Percentiles rank a stretch among this genome's conserved stretches.
These are phyloP conservation scores for Pteropus rufus DNA, from an alignment of 2,797 vertebrate species.

Conservation along the genomic window DNA sequence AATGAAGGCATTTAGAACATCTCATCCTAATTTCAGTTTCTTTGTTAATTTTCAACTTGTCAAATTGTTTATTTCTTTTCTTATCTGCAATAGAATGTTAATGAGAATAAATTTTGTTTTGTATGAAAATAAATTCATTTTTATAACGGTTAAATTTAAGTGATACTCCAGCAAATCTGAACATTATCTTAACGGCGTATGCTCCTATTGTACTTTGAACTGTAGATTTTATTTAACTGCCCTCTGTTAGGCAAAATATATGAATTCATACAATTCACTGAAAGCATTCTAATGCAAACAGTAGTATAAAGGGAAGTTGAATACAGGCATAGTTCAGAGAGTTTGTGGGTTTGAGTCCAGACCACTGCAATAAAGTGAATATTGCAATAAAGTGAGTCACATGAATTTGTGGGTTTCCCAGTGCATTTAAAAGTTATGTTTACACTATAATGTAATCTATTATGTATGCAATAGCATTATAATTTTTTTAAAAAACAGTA, in stretches of 20 bases:
- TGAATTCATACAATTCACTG: not conserved
- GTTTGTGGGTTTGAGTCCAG: not conserved
- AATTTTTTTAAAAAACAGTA: not conserved
- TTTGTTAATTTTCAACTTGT: slow-evolving; percentile 40
- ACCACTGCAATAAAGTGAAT: not conserved
- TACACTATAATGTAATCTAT: not conserved
- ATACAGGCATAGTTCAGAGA: not conserved
- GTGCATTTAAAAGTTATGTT: not conserved
- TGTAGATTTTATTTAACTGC: not conserved
- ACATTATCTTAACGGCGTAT: not conserved
- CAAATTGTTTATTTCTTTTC: slow-evolving; percentile 18
- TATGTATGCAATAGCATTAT: not conserved
- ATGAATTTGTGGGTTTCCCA: not conserved
- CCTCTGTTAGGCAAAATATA: not conserved
- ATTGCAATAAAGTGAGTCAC: not conserved
- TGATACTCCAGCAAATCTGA: not conserved
- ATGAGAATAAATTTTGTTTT: slow-evolving; percentile 27
- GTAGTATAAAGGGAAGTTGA: not conserved
- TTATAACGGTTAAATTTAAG: not conserved
- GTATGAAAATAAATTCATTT: not conserved
- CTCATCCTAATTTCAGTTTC: slow-evolving; percentile 5
- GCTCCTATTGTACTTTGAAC: not conserved
- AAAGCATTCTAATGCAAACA: not conserved
- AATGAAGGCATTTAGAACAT: slow-evolving; percentile 15
- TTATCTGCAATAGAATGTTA: not conserved